Base-by-base conservation (phyloP, 2,113 vertebrate species). In the Sardina pilchardus region DNA sequence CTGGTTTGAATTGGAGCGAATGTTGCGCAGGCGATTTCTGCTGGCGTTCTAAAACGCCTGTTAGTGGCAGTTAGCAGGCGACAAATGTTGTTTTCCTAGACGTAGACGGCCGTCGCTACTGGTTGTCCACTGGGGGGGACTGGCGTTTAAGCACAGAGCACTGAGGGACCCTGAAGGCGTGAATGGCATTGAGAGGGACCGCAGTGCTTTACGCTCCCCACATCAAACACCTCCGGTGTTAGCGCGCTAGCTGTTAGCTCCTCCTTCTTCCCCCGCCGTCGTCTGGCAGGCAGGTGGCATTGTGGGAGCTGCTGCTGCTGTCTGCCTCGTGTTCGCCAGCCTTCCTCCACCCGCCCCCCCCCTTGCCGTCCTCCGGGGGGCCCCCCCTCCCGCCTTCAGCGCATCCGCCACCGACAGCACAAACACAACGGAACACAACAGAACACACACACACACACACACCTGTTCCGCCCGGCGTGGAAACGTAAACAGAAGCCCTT, bases 251-350 rank as follows among this genome's bases (percentile, higher is more conserved):
- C 44, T 67, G 78, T 88, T 82, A 71, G 56, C 75, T 86, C 81
- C 84, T 44, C 63, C 85, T n/a, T n/a, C n/a, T n/a, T 42, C 83
- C 85, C 59, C 71, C 39, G 80, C 84, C 84, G 67, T 78, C 71
- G 30, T 87, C 83, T 88, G 85, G 81, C 87, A 82, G 59, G 59
- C 84, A 84, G 36, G 86, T 87, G 84, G 63, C 85, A 86, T 78
- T 78, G 34, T 78, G 71, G 71, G 71, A 78, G 71, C 71, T 34
- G 26, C 67, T 75, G 71, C 71, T 34, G 26, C 67, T 75, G 67
- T 30, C 67, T 75, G 30, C 26, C 26, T 30, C 26, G 67, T 30
- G 67, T 75, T 75, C 26, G 67, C 59, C 67, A 75, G 10, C 12
- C 67, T 21, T 21, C 21, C 21, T n/a, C n/a, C n/a, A n/a, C 21